Conservation (phyloP, 2,888 invertebrate species). For the Frankliniella intonsa region DNA sequence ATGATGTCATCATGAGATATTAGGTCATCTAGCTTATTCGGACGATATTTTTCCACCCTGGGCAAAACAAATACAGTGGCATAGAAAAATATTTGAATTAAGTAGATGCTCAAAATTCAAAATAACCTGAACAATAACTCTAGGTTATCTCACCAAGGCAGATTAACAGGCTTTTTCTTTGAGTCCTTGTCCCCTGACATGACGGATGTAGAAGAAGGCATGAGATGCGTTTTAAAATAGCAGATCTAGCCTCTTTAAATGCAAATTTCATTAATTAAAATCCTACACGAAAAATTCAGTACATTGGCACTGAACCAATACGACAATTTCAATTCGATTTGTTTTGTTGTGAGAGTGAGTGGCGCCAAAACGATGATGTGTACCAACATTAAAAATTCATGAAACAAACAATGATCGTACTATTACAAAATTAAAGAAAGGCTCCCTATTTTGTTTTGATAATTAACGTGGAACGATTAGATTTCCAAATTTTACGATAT, state of each 20-base stretch:
- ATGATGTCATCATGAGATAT: conserved; percentile 98
- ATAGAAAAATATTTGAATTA: conserved; percentile 28
- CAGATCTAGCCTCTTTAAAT: neutral
- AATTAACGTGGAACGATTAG: too few species aligned
- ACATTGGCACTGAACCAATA: neutral
- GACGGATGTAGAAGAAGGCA: neutral
- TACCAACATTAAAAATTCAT: neutral
- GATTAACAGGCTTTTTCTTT: conserved; percentile 45
- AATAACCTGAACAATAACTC: conserved; percentile 33
- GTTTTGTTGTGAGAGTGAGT: neutral
- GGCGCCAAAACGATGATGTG: neutral
- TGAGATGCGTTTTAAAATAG: neutral
- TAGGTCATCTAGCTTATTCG: conserved; percentile 81
- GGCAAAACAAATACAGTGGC: conserved; percentile 38
- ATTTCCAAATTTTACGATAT: too few species aligned
- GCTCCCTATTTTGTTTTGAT: too few species aligned
- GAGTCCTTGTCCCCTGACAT: neutral
- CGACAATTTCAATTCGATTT: neutral
- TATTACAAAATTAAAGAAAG: too few species aligned
- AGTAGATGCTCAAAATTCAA: conserved; percentile 28
- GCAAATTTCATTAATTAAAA: neutral
- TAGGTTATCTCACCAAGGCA: conserved; percentile 55
- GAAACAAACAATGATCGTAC: too few species aligned
- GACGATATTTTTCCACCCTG: conserved; percentile 99
- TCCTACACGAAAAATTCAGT: neutral